Evolutionary conservation across 2,113 vertebrate species (phyloP), one percentile per base, ranked within the genome.

Genomic region (Chionodraco myersi): DNA sequence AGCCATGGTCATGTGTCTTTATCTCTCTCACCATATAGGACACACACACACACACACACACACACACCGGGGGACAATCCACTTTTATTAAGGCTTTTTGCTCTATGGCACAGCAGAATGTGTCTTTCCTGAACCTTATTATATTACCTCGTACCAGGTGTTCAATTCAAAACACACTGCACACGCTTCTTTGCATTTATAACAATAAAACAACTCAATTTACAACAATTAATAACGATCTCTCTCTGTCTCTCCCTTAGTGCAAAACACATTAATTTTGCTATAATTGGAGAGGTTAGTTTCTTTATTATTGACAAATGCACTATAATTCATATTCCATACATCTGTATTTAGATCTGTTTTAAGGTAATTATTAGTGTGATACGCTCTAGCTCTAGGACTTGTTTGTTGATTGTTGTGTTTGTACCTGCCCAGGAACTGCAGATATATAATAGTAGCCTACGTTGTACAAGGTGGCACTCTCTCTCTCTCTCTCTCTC

Each of bases 1-100:
- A 9, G 73, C 53, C 15, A 12, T 45, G 59, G 48, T n/a, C 69
- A 51, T 82, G 51, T 3, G 34, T 82, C 49, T 77, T 86, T 87
- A 87, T 90, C 88, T 78, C 44, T 45, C 54, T 58, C 57, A 80
- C 63, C 58, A 65, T 87, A 86, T 66, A 52, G 45, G 56, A 48
- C 58, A 61, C 30, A 51, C 21, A 45, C 63, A 44, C 52, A 59
- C 73, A 49, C 61, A 75, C 6, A 18, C 73, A 65, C 62, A 54
- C 41, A 52, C 34, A 54, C 72, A 61, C 57, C 56, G n/a, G n/a
- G 44, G 56, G 57, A 70, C 48, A 62, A 16, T 30, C 30, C 60
- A 83, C 56, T 60, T 76, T 59, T 77, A 86, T 74, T 81, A 83
- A 76, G 66, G 72, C 77, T 57, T 44, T 21, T 59, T 49, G 65